Evolutionary conservation across 1,140 invertebrate species (phyloP).

Genomic region (Thalassaphorura encarpata): DNA sequence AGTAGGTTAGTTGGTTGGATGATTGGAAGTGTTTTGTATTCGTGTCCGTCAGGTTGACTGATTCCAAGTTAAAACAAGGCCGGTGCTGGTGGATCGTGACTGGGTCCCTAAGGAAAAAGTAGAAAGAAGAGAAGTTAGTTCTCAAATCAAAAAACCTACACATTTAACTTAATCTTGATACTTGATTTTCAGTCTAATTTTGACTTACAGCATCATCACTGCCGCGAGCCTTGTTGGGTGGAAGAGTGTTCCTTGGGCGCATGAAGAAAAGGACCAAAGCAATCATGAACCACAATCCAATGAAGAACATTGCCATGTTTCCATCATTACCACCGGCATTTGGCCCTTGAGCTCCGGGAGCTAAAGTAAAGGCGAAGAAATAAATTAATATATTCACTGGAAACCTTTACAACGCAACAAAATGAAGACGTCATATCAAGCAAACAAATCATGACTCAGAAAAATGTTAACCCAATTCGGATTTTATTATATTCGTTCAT

Average conservation of each 20-base stretch:
- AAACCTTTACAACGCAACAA: too few relatives aligned
- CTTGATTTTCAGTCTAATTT: too few relatives aligned
- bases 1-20: too few relatives aligned
- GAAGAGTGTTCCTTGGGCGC: conserved; percentile 16
- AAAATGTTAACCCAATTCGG: too few relatives aligned
- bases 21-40: too few relatives aligned
- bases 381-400: too few relatives aligned
- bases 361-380: neutral
- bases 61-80: conserved; percentile 1
- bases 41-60: too few relatives aligned
- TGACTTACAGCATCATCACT: conserved; percentile 22
- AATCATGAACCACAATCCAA: conserved; percentile 31
- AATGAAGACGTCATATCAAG: too few relatives aligned
- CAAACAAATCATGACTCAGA: too few relatives aligned
- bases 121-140: neutral
- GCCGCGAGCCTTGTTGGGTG: conserved; percentile 5
- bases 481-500: too few relatives aligned
- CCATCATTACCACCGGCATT: conserved; percentile 2
- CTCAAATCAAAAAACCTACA: neutral
- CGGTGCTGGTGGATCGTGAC: conserved; percentile 26
- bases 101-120: conserved; percentile 15
- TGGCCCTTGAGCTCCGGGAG: neutral
- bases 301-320: conserved; percentile 25
- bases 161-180: too few relatives aligned
- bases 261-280: conserved; percentile 29